Evolutionary conservation across 2,113 vertebrate genomes (phyloP).

Genomic region (Scophthalmus maximus): DNA sequence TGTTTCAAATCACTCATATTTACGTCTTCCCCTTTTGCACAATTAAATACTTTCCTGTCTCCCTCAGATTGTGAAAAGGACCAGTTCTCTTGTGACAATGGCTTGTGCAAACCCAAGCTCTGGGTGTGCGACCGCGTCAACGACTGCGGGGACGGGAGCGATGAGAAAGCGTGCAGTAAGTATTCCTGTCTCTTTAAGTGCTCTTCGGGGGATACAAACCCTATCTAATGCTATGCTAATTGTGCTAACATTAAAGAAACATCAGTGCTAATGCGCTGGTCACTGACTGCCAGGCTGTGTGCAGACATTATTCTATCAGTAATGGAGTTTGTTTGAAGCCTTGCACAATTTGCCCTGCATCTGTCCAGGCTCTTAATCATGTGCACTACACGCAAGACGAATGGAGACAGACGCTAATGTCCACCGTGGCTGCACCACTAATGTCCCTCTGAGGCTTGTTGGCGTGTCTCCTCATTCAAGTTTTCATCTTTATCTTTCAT

Average conservation of each 20-base stretch:
- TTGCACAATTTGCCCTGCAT: slow-evolving; percentile 45
- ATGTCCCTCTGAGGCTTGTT: slow-evolving; percentile 27
- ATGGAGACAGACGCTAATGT: slow-evolving; percentile 31
- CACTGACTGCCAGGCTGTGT: slow-evolving; percentile 43
- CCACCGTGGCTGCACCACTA: slow-evolving; percentile 13
- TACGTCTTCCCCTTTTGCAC: background rate
- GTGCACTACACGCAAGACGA: slow-evolving; percentile 31
- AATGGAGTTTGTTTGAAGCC: slow-evolving; percentile 58
- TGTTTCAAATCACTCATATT: background rate
- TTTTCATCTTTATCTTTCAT: slow-evolving; percentile 14
- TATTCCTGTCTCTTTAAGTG: slow-evolving; percentile 8
- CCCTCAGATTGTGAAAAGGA: slow-evolving; percentile 72
- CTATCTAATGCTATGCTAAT: slow-evolving; percentile 53
- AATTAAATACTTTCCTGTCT: slow-evolving; percentile 14
- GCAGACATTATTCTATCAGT: slow-evolving; percentile 56
- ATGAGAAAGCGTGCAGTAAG: slow-evolving; percentile 82
- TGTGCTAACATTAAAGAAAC: slow-evolving; percentile 58
- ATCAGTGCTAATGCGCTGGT: slow-evolving; percentile 58
- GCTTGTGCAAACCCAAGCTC: slow-evolving; percentile 80
- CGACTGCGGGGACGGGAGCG: slow-evolving; percentile 84
- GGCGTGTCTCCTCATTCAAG: slow-evolving; percentile 5
- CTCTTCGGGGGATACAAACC: slow-evolving; percentile 17
- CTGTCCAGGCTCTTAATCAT: slow-evolving; percentile 48
- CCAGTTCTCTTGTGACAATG: slow-evolving; percentile 80
- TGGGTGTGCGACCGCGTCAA: slow-evolving; percentile 81